Base-by-base conservation (phyloP, 2,888 invertebrate genomes). In the Coelopa pilipes region DNA sequence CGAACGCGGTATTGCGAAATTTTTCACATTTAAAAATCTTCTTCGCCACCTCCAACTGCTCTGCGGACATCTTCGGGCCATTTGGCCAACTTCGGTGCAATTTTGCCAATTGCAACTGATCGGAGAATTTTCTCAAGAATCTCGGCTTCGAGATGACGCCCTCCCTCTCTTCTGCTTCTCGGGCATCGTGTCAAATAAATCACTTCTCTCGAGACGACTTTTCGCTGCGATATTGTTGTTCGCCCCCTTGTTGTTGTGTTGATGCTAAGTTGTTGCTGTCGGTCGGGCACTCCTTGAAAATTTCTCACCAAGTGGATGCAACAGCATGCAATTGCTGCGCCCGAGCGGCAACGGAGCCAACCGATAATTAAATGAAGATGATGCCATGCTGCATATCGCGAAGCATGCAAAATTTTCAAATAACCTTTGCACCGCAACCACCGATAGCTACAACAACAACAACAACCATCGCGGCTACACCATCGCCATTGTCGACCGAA, bases 401-500 rank as follows among this genome's bases (percentile, higher is more conserved):
- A 34, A 62, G 34, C 34, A 62, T 62, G 62, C 15, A 45, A 15
- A 15, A 45, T 62, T 34, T 62, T 62, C 12, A 62, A 34, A 62
- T 62, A 62, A 62, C 62, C 62, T 62, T 62, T 62, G 45, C 75
- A 68, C 60, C 80, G 67, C 60, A 67, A 69, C n/a, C 49, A 72
- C 45, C 45, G 73, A 55, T 62, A 63, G 57, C 78, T 70, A 17
- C 72, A 70, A 63, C 76, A 60, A 47, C 75, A 46, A 50, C 60
- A 65, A 73, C 62, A 46, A 5, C 55, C n/a, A 12, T 77, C 60
- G 59, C 79, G 73, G 74, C 74, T 73, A 66, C 79, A 68, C 74
- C 67, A 72, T 65, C 69, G 78, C 77, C 79, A 80, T 83, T 82
- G 82, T 81, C 74, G 81, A 82, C 82, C 73, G 74, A 75, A 78